phyloP scores from a whole-genome alignment of 1,140 invertebrate genomes.

The Drosophila gunungcola region DNA sequence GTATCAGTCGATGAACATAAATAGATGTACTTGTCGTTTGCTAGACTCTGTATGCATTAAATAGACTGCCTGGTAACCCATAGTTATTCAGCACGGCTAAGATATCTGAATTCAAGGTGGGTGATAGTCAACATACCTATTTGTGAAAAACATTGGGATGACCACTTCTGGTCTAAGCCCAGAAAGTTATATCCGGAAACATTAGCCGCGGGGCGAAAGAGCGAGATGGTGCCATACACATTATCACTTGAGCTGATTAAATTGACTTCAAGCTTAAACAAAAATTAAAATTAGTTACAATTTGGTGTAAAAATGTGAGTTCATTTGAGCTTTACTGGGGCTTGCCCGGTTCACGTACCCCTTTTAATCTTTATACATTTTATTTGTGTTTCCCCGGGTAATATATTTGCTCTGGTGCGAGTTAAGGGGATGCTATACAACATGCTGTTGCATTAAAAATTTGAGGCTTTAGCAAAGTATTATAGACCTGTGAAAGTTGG shows the following conservation, averaged over 20 bases:
- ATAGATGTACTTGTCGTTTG: too few relatives aligned
- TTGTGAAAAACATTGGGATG: slow-evolving; percentile 85
- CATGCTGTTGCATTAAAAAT: slow-evolving; percentile 86
- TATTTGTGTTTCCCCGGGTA: slow-evolving; percentile 42
- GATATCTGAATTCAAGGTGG: slow-evolving; percentile 64
- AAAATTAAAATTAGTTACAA: too few relatives aligned
- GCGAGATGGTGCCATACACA: slow-evolving; percentile 82
- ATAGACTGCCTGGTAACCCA: too few relatives aligned
- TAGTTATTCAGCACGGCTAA: not conserved
- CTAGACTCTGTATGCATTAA: too few relatives aligned
- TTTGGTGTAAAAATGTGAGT: too few relatives aligned
- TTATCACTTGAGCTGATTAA: slow-evolving; percentile 43
- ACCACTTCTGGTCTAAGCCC: slow-evolving; percentile 86
- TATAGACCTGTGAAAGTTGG: slow-evolving; percentile 69
- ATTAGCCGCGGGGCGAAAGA: slow-evolving; percentile 85
- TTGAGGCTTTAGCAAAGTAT: slow-evolving; percentile 81
- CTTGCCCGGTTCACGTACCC: too few relatives aligned
- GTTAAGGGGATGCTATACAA: slow-evolving; percentile 85
- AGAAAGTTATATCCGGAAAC: slow-evolving; percentile 86
- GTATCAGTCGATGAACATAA: too few relatives aligned
- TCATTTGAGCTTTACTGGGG: too few relatives aligned
- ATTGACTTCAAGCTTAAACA: too few relatives aligned
- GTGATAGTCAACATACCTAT: slow-evolving; percentile 85
- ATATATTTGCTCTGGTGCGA: slow-evolving; percentile 84
- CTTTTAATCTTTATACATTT: too few relatives aligned